Evolutionary conservation across 2,113 vertebrate species (phyloP).

Genomic region (Eurystomus gularis): DNA sequence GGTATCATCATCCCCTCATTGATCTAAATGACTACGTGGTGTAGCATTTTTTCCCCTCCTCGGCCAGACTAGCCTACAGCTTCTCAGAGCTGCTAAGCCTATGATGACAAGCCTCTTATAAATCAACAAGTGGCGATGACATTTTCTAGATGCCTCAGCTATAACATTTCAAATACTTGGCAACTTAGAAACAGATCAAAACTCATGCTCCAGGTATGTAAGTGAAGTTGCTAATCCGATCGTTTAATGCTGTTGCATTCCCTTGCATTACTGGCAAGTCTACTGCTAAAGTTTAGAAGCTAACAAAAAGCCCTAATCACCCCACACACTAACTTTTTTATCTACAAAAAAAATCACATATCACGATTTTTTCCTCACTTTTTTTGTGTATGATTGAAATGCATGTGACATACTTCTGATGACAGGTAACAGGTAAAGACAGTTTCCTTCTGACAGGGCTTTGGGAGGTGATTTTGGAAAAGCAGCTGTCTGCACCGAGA

Average conservation of each 20-base stretch:
- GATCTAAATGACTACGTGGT: neutral
- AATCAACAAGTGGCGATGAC: neutral
- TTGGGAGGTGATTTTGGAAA: neutral
- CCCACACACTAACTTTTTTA: neutral
- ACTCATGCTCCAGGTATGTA: neutral
- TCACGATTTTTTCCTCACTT: neutral
- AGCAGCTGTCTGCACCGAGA: neutral
- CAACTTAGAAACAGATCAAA: neutral
- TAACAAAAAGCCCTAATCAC: neutral
- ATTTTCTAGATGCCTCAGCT: neutral
- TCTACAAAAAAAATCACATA: neutral
- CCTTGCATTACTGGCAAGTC: neutral
- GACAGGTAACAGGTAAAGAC: neutral
- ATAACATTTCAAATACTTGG: constrained; percentile 16
- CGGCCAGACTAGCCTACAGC: neutral
- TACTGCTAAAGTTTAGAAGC: neutral
- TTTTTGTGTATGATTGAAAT: neutral
- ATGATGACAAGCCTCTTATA: neutral
- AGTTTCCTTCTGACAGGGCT: neutral
- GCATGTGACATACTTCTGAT: neutral
- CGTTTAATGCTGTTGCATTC: neutral
- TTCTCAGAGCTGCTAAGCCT: constrained; percentile 29
- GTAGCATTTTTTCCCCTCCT: neutral
- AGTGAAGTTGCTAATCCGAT: neutral
- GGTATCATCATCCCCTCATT: neutral